Percentiles rank a stretch among this genome's conserved stretches.
phyloP scores from a whole-genome alignment of 2,113 vertebrate genomes.

The Protobothrops flavoviridis region DNA sequence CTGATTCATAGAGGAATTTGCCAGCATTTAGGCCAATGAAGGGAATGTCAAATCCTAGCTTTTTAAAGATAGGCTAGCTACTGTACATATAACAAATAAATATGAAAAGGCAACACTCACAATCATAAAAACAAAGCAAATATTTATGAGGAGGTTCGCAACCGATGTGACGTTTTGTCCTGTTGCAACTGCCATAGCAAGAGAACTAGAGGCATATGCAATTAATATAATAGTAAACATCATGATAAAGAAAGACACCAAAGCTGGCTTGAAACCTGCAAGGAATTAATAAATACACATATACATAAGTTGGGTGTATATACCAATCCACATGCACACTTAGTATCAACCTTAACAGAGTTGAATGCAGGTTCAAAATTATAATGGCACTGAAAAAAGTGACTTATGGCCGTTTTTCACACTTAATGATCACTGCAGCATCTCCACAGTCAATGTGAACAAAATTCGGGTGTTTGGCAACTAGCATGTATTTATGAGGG shows the following conservation, averaged over 20 bases:
- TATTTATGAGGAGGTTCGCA: slow-evolving; percentile 82
- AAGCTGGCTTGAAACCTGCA: slow-evolving; percentile 74
- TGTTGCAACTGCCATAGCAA: slow-evolving; percentile 81
- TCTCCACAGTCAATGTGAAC: background rate
- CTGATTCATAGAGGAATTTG: background rate
- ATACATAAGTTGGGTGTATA: background rate
- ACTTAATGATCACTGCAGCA: background rate
- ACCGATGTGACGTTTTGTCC: slow-evolving; percentile 80
- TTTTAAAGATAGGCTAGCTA: background rate
- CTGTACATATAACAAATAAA: background rate
- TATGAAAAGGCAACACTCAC: slow-evolving; percentile 57
- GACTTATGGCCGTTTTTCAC: background rate
- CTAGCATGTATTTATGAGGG: background rate
- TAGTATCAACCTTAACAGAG: background rate
- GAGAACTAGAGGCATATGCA: slow-evolving; percentile 74
- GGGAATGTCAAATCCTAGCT: background rate
- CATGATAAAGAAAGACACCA: slow-evolving; percentile 74
- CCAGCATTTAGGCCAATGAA: background rate
- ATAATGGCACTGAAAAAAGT: background rate
- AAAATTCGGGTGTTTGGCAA: background rate
- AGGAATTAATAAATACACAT: background rate
- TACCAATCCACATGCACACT: background rate
- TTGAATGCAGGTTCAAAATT: background rate
- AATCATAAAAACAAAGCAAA: slow-evolving; percentile 86
- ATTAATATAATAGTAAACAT: slow-evolving; percentile 75